Conservation (phyloP, 1,140 invertebrate genomes). For the Zelostemma sp. region DNA sequence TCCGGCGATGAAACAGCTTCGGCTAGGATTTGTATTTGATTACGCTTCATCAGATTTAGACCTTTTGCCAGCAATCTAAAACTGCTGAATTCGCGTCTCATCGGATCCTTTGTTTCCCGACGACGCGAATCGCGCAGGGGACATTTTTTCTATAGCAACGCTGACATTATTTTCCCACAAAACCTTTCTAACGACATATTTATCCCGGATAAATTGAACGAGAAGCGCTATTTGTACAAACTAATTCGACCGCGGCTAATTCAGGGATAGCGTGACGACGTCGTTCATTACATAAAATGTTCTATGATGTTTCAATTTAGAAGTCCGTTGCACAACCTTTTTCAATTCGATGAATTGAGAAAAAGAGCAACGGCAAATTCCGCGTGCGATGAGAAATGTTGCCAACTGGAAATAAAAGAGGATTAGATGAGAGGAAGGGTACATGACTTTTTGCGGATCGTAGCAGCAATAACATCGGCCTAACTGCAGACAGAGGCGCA, state of each 20-base stretch:
- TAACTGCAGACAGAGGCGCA: conserved; percentile 35
- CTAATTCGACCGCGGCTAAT: background rate
- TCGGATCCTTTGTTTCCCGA: conserved; percentile 31
- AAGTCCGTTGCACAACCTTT: background rate
- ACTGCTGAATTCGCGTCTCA: conserved; percentile 38
- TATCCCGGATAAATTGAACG: background rate
- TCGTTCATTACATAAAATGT: conserved; percentile 1
- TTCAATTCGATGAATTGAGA: background rate
- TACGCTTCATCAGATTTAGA: background rate
- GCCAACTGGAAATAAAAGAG: background rate
- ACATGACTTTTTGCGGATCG: conserved; percentile 26
- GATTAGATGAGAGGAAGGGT: background rate
- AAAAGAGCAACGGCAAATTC: background rate
- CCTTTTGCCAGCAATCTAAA: conserved; percentile 24
- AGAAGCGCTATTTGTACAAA: background rate
- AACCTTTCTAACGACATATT: too few species aligned
- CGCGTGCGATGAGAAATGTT: too few species aligned
- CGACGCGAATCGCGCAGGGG: conserved; percentile 11
- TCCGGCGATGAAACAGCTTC: too few species aligned
- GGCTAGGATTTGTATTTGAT: too few species aligned
- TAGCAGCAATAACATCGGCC: conserved; percentile 46
- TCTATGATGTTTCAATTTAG: background rate
- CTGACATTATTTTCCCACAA: too few species aligned
- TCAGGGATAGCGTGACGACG: background rate
- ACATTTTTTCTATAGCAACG: too few species aligned